Evolutionary conservation across 2,888 invertebrate species (phyloP), one percentile per base, ranked within the genome.

Genomic region (Cheilosia urbana): DNA sequence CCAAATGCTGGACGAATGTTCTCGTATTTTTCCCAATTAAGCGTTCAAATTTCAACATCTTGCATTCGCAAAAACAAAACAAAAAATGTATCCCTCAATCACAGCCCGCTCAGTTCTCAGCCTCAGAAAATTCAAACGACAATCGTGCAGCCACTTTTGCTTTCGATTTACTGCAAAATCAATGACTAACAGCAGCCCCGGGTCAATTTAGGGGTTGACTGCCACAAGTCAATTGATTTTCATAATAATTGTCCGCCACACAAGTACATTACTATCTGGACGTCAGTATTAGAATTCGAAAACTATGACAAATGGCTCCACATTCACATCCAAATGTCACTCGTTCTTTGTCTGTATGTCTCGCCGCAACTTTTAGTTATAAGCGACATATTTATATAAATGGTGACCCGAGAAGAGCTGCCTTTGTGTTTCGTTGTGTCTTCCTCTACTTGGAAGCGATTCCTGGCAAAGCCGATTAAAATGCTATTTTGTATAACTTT

Each of bases 381-480:
- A 6, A 27, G 27, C 27, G 7, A 27, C 27, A 27, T 27, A 27
- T 27, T 27, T 2, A 27, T 34, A 34, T 34, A 34, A 34, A 30
- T 55, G 13, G 24, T 19, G 65, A 66, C 57, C 55, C 75, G 57
- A 27, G 66, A 49, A 49, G 40, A 75, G 45, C 34, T 19, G 60
- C 24, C 60, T 58, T 60, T 49, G 58, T 69, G 71, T 34, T n/a
- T 13, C 24, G 47, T 49, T 53, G 37, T 51, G 53, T 72, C 66
- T 58, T 69, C 34, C 62, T 37, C 55, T 42, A 30, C 73, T 63
- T 78, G 62, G 84, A 75, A 53, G 65, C 51, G 80, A 84, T 60
- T 84, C 75, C 66, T 45, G 21, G 68, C 40, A 62, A 84, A 84
- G 84, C 68, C 84, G 84, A 84, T 84, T 80, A 79, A 73, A 78